These are phyloP conservation scores for Pemphigus obesinymphae DNA, from an alignment of 1,140 invertebrate genomes.

Conservation along the genomic window DNA sequence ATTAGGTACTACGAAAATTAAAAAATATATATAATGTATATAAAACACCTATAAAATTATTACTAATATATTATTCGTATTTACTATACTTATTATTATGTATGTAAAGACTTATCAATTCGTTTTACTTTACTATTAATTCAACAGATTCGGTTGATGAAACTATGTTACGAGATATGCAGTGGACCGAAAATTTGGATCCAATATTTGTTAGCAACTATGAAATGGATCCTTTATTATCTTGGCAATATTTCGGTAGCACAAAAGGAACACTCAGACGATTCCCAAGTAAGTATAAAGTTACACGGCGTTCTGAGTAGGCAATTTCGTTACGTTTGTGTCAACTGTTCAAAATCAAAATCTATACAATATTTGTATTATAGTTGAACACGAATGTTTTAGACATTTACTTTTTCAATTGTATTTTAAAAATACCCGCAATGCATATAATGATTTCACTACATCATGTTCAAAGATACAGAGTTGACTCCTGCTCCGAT, in stretches of 20 bases:
- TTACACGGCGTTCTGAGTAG: background rate
- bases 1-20: too few relatives aligned
- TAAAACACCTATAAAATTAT: too few relatives aligned
- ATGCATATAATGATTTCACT: too few relatives aligned
- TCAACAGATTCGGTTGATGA: slow-evolving; percentile 59
- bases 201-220: slow-evolving; percentile 87
- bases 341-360: background rate
- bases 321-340: background rate
- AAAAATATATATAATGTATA: too few relatives aligned
- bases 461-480: too few relatives aligned
- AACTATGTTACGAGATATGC: slow-evolving; percentile 72
- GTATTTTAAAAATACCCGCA: too few relatives aligned
- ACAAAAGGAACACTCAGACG: slow-evolving; percentile 84
- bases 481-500: too few relatives aligned
- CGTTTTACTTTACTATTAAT: slow-evolving; percentile 5
- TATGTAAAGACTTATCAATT: too few relatives aligned
- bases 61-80: too few relatives aligned
- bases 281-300: slow-evolving; percentile 71
- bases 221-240: slow-evolving; percentile 81
- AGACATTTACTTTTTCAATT: too few relatives aligned
- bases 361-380: background rate
- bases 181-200: slow-evolving; percentile 89
- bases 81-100: too few relatives aligned
- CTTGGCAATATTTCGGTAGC: slow-evolving; percentile 96
- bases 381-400: background rate